Conservation (phyloP, 2,113 vertebrate species). For the Pelecanoides urinatrix region DNA sequence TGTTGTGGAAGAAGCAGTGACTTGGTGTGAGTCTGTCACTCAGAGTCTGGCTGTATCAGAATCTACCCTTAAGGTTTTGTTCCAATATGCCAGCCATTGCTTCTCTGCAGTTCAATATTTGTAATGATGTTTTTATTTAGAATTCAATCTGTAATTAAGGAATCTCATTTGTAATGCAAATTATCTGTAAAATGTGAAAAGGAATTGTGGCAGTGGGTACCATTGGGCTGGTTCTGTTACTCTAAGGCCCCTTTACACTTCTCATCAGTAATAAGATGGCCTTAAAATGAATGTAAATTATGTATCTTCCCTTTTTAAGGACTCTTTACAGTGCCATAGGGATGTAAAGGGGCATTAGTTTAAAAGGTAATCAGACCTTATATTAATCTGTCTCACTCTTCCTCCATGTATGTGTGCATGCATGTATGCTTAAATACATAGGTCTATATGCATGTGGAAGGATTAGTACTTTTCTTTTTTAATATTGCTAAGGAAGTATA, state of each 20-base stretch:
- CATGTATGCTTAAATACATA: background rate
- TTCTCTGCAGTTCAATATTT: conserved; percentile 29
- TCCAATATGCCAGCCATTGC: background rate
- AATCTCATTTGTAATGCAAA: conserved; percentile 34
- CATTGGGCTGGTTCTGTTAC: background rate
- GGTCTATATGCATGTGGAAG: background rate
- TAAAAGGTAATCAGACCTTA: background rate
- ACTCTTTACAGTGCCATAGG: background rate
- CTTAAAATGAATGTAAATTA: conserved; percentile 10
- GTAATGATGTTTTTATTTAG: conserved; percentile 45
- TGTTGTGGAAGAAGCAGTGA: background rate
- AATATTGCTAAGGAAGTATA: background rate
- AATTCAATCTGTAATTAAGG: conserved; percentile 35
- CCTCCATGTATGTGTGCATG: background rate
- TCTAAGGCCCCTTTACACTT: background rate
- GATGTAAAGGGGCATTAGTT: background rate
- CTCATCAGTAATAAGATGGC: background rate
- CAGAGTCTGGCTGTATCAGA: background rate
- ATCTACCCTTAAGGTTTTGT: background rate
- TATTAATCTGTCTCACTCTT: background rate
- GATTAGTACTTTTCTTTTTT: background rate
- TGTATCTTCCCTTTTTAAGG: background rate
- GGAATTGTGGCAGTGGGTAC: background rate
- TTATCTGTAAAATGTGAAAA: conserved; percentile 6
- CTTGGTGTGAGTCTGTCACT: background rate